Base-by-base conservation (phyloP, 1,140 invertebrate species). In the Riptortus pedestris region DNA sequence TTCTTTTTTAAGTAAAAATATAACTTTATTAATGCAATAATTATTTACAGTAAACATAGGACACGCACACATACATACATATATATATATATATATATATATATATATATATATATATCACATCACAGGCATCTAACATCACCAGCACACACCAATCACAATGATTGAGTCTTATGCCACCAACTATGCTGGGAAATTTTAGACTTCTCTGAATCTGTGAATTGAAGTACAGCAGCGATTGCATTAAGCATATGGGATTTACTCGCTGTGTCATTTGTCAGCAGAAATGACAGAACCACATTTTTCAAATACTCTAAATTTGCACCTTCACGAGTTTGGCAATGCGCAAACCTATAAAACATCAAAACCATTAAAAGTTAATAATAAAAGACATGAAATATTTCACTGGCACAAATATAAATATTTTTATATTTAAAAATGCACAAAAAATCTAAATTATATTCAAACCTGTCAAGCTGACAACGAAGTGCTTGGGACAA, bases 281-380 rank as follows among this genome's bases (percentile, higher is more conserved):
- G 79, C 59, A 94, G 78, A 72, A 85, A 93, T 67, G 87, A 87
- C 20, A 91, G 80, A 47, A 92, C 83, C 9, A 94, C 90, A 76
- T 94, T 94, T 74, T 94, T 94, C 65, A 94, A 73, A 72, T 94
- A 93, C 72, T 93, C 90, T 47, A 93, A 74, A 77, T 93, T 93
- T 0, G 89, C 89, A 11, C 88, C 87, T 75, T 91, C 88, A 22
- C 89, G 76, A 2, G 85, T 86, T 70, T 88, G 84, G 68, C 83
- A 87, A 5, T 87, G 79, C 69, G 89, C 82, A 45, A 88, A 73
- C 69, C 88, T 88, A 70, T 65, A 74, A 74, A 68, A 66, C 63
- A 66, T 29, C 9, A 60, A 60, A 45, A 43, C 4, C 2, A 27
- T 12, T 43, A 20, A 59, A 59, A 43, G n/a, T 43, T 43, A 43